Evolutionary conservation across 2,888 invertebrate species (phyloP), one percentile per base, ranked within the genome.

Genomic region (Xestia rhomboidea): DNA sequence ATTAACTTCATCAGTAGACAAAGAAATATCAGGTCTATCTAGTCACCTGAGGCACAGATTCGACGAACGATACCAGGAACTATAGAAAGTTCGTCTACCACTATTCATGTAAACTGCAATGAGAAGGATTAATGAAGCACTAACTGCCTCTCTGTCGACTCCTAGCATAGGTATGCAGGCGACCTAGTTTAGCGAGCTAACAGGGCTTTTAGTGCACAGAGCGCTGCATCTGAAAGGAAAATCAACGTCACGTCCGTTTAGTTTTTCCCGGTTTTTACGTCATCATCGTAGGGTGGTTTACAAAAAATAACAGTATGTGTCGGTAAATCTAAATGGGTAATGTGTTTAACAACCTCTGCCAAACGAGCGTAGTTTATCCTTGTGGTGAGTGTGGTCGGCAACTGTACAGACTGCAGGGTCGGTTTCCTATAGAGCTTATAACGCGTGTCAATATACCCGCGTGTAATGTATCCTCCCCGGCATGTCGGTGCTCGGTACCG

Each of bases 311-410:
- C 24, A n/a, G n/a, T 24, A 34, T 51, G 68, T 46, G 68, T 46
- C 77, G 57, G 51, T 67, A 70, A 71, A 86, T 78, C 18, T 79
- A 66, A 71, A 66, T 57, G 30, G 63, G 62, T 69, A 75, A 63
- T 66, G 71, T 73, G 66, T 78, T 74, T 68, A 68, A 73, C 64
- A 76, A 63, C 44, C 62, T 77, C 57, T 73, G 34, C 46, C 71
- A 62, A 79, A 86, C 60, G 73, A 73, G 83, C 68, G 68, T 71
- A 79, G 72, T 81, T 85, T 77, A 83, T 87, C 79, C 77, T 79
- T 83, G 83, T 69, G 83, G 85, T 79, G 54, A 69, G 70, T 81
- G 85, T 82, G 87, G 87, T 87, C 44, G 69, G 67, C 78, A 76
- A 83, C 83, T 76, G 81, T 85, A 77, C 67, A 46, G 51, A 54